Evolutionary conservation across 2,888 invertebrate species (phyloP).

Genomic region (Oasisia sp.): DNA sequence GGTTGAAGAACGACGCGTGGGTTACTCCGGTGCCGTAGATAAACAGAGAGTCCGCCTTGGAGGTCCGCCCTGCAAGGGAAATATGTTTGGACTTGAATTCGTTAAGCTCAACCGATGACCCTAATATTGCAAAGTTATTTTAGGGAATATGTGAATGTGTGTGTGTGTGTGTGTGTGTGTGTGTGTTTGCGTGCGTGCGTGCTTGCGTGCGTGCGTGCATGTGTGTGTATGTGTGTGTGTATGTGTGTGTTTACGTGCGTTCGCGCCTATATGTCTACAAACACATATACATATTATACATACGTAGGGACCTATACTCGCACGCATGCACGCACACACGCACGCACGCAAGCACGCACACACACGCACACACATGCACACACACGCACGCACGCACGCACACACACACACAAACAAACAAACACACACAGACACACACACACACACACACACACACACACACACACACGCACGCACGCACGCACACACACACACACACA

Average conservation of each 20-base stretch:
- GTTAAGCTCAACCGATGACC: not conserved
- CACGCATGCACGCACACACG: not conserved
- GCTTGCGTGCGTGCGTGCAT: not conserved
- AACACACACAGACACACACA: no score
- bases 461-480: not conserved
- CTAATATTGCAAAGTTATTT: not conserved
- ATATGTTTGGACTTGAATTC: not conserved
- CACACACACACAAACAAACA: no score
- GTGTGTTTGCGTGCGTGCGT: not conserved
- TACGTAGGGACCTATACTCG: not conserved
- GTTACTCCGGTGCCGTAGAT: not conserved
- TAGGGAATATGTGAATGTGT: not conserved
- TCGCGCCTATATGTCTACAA: no score
- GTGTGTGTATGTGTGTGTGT: not conserved
- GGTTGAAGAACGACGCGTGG: not conserved
- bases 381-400: not conserved
- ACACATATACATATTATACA: not conserved
- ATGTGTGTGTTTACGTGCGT: not conserved
- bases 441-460: not conserved
- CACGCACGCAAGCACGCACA: not conserved
- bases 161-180: not conserved
- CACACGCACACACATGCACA: not conserved
- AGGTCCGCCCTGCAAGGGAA: not conserved
- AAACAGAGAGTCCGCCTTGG: not conserved
- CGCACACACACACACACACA: not conserved